These are phyloP conservation scores for Megaleporinus macrocephalus DNA, from an alignment of 2,113 vertebrate genomes.

Conservation along the genomic window DNA sequence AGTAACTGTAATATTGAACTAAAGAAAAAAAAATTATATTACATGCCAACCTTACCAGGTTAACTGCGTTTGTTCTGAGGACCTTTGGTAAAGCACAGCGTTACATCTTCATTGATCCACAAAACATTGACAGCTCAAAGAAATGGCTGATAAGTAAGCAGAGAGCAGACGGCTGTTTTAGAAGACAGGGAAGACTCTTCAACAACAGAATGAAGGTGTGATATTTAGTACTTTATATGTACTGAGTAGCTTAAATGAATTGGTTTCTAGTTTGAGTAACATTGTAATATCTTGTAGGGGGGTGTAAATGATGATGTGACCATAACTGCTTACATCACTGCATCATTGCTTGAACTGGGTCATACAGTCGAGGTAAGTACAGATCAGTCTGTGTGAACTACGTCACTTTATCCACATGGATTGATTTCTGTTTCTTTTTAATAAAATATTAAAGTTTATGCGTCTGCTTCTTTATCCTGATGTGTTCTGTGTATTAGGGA, in stretches of 20 bases:
- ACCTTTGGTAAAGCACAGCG: constrained; percentile 73
- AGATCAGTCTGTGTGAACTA: not conserved
- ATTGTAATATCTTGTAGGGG: constrained; percentile 69
- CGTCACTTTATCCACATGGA: not conserved
- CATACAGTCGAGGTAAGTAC: constrained; percentile 61
- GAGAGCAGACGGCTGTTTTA: constrained; percentile 76
- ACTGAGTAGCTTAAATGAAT: not conserved
- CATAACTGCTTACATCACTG: constrained; percentile 79
- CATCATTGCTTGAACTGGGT: constrained; percentile 75
- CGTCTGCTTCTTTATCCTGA: no score
- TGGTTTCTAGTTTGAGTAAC: not conserved
- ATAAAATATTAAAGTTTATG: no score
- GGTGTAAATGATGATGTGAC: constrained; percentile 81
- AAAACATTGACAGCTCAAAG: constrained; percentile 54
- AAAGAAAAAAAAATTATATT: no score
- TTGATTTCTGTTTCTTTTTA: not conserved
- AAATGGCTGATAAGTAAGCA: constrained; percentile 76
- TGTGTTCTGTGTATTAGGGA: no score
- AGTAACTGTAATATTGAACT: no score
- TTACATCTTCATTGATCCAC: constrained; percentile 72
- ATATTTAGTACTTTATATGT: not conserved
- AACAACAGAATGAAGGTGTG: constrained; percentile 81
- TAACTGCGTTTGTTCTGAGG: constrained; percentile 82
- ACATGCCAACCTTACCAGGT: constrained; percentile 69
- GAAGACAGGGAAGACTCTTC: constrained; percentile 74